Base-by-base conservation (phyloP, 2,888 invertebrate species). In the Druceiella hillmani region DNA sequence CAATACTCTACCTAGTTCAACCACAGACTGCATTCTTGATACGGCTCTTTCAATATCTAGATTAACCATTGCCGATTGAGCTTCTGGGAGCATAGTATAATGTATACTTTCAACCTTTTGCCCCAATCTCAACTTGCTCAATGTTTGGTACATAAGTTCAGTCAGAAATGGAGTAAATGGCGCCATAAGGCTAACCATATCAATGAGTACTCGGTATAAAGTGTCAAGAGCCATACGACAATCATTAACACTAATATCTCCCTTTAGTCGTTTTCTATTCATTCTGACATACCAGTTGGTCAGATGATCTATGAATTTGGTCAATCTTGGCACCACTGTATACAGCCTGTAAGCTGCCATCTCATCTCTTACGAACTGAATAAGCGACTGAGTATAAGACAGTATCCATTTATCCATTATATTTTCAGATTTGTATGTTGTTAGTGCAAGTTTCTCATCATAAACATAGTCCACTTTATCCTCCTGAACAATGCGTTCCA, bases 281-380 rank as follows among this genome's bases (percentile, higher is more conserved):
- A 99, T 87, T 45, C 98, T 76, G 17, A 99, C 94, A 61, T 98
- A 99, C 95, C 97, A 97, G 62, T 99, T 99, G 16, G 98, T 99
- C 3, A 99, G 76, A 57, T 97, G 90, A 57, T 98, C 97, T 48
- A 99, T 92, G 62, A 93, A 99, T 59, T 94, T 93, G 0, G 97
- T 87, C 26, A 99, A 69, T 36, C 85, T 75, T 1, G 97, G 95
- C 6, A 97, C 86, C 6, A 99, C 99, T 1, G 95, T 97, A 58
- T 97, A 99, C 36, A 99, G 69, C 37, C 88, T 81, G 60, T 98
- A 99, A 2, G 87, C 85, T 52, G 80, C 79, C 99, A 99, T 99
- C 70, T 99, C 98, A 50, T 80, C 76, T 33, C 86, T 81, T 5
- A 98, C 83, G 67, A 88, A 97, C 45, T 79, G 77, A 31, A 98